Percentiles rank a stretch among this genome's conserved stretches.
These are phyloP conservation scores for Druceiella hillmani DNA, from an alignment of 2,888 invertebrate genomes.

Conservation along the genomic window DNA sequence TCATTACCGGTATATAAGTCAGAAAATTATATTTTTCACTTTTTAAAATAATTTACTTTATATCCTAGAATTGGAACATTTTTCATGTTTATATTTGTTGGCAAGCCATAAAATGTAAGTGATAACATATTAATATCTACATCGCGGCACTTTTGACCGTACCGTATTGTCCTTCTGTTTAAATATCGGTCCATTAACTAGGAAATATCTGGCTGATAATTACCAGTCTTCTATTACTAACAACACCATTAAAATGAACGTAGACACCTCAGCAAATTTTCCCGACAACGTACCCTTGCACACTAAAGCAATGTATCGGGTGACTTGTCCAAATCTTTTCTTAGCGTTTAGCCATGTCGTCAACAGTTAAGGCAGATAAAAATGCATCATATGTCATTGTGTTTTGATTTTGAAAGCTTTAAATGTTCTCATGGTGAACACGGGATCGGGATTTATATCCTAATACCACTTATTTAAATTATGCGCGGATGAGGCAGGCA, in stretches of 20 bases:
- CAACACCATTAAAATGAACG: conserved; percentile 21
- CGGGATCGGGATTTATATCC: conserved; percentile 23
- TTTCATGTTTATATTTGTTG: not conserved
- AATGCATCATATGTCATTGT: conserved; percentile 9
- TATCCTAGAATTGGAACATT: not conserved
- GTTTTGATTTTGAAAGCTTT: conserved; percentile 10
- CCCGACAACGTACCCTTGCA: too few species aligned
- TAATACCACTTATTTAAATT: conserved; percentile 20
- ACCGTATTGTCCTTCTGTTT: conserved; percentile 14
- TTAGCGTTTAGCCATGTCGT: conserved; percentile 22
- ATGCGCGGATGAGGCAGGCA: conserved; percentile 23
- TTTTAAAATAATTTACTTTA: not conserved
- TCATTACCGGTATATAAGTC: conserved; percentile 2
- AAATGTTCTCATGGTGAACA: conserved; percentile 20
- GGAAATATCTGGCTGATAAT: conserved; percentile 24
- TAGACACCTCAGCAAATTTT: too few species aligned
- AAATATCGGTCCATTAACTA: conserved; percentile 18
- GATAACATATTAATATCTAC: not conserved
- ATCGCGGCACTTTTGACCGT: not conserved
- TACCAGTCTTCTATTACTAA: conserved; percentile 24
- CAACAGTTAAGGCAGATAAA: conserved; percentile 15
- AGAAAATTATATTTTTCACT: not conserved
- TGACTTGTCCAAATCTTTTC: conserved; percentile 18
- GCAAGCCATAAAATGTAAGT: conserved; percentile 1
- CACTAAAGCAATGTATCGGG: too few species aligned